Evolutionary conservation across 2,888 invertebrate genomes (phyloP), one percentile per base, ranked within the genome.

Genomic region (Sarcophaga subvicina): DNA sequence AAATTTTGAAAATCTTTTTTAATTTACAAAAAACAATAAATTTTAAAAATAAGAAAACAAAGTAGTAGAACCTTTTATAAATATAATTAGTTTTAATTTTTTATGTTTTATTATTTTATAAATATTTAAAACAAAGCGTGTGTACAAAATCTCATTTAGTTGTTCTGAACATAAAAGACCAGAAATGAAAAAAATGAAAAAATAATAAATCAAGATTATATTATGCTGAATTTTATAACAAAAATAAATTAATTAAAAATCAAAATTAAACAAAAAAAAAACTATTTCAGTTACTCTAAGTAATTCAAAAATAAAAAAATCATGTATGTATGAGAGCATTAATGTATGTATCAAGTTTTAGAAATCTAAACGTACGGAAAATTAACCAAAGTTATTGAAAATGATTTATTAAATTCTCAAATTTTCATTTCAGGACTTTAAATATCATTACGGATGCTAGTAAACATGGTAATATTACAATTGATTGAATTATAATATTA

Each of bases 381-480:
- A 27, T 22, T 66, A 67, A 71, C 25, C 17, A 54, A n/a, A 69
- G 14, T 49, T 72, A 60, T 69, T 47, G 25, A 71, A 76, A 85
- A 80, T 85, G 85, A 79, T 87, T 80, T 85, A 85, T 87, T 80
- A 81, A 54, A 66, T 78, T 88, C 84, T 85, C 80, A 67, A 64
- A 78, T 80, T 83, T 80, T 83, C 54, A 86, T 83, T 86, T 85
- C 87, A 71, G 87, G 88, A 88, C 89, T 88, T 88, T 84, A 88
- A 88, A 88, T 87, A 76, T 80, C 83, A 80, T 77, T 85, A 75
- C n/a, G 45, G 82, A 54, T 63, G 71, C 81, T 84, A 59, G n/a
- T 87, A 75, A n/a, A 80, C 70, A 59, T 22, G 59, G 11, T 12
- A 45, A 14, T 37, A 78, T 54, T 62, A 12, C 27, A 83, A 80